These are phyloP conservation scores for Drosophila erecta DNA, from an alignment of 1,140 invertebrate species.

Conservation along the genomic window DNA sequence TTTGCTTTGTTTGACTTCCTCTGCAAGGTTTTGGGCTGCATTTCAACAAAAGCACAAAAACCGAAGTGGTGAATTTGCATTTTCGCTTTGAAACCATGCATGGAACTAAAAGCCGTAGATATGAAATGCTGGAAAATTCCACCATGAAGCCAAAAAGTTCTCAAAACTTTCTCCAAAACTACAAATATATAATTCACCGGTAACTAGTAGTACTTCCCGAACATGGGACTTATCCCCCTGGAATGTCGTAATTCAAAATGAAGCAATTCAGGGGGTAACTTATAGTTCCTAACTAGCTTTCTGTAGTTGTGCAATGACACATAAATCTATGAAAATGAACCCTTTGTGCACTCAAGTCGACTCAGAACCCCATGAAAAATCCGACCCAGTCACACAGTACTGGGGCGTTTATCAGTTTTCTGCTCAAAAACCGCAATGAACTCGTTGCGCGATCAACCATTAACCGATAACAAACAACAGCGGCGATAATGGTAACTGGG, in stretches of 20 bases:
- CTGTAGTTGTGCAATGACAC: constrained; percentile 21
- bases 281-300: constrained; percentile 15
- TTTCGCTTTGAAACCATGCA: constrained; percentile 9
- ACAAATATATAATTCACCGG: not conserved
- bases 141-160: not conserved
- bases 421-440: constrained; percentile 19
- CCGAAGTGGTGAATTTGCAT: constrained; percentile 30
- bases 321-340: constrained; percentile 10
- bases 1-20: constrained; percentile 53
- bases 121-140: not conserved
- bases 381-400: not conserved
- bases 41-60: constrained; percentile 8
- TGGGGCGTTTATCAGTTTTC: constrained; percentile 21
- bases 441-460: constrained; percentile 20
- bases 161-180: constrained; percentile 37
- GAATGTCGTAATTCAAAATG: constrained; percentile 22
- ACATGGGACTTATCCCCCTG: not conserved
- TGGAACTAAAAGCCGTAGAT: constrained; percentile 2
- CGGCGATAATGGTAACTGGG: not conserved
- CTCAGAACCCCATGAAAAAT: not conserved
- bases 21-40: constrained; percentile 32
- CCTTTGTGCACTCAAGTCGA: constrained; percentile 4
- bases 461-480: constrained; percentile 35
- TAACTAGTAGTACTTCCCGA: not conserved
- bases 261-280: constrained; percentile 11